phyloP scores from a whole-genome alignment of 2,888 invertebrate genomes.

The Plebejus melissa region DNA sequence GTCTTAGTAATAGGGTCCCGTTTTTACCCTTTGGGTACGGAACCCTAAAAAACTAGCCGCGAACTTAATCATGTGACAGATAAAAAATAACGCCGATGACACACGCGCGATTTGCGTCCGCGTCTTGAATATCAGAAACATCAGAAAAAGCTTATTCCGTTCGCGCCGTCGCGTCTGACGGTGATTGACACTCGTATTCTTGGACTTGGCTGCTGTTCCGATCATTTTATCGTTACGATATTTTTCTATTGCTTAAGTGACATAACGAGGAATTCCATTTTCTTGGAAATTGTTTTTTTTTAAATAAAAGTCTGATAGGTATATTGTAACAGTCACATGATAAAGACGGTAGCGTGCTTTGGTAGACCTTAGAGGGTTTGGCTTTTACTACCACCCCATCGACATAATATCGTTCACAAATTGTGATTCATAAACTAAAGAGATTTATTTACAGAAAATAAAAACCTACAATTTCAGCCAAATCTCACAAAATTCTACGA shows the following conservation, averaged over 20 bases:
- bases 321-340: no score
- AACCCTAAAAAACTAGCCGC: constrained; percentile 38
- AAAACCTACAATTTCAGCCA: neutral
- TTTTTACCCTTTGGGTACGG: no score
- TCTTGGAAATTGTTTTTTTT: neutral
- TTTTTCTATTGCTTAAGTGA: constrained; percentile 16
- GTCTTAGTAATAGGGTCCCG: no score
- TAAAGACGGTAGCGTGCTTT: neutral
- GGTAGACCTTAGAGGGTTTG: no score
- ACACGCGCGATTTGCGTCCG: constrained; percentile 27
- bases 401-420: neutral
- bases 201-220: constrained; percentile 14
- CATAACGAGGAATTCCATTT: neutral
- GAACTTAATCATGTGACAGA: constrained; percentile 65
- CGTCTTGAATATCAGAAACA: constrained; percentile 30
- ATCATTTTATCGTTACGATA: constrained; percentile 21
- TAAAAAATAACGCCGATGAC: constrained; percentile 52
- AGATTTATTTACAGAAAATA: neutral
- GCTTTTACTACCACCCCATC: no score
- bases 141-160: constrained; percentile 32
- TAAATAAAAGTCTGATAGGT: no score
- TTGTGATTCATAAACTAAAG: neutral
- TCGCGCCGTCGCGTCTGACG: constrained; percentile 30
- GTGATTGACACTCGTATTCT: constrained; percentile 37
- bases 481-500: neutral